Base-by-base conservation (phyloP, 2,797 vertebrate species). In the Cossypha polioptera region DNA sequence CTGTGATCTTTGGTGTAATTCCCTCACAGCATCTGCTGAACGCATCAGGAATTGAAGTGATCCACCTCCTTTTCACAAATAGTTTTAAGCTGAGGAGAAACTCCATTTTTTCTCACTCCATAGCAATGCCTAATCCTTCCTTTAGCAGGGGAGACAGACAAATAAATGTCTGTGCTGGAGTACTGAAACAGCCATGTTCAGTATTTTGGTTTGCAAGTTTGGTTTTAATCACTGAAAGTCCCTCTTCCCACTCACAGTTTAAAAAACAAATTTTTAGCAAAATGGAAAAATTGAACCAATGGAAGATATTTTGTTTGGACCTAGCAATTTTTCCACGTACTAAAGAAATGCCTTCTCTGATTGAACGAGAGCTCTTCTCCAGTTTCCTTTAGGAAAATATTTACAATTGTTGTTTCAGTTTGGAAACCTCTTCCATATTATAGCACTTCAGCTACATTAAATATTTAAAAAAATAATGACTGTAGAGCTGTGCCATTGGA, bases 381-480 rank as follows among this genome's bases (percentile, higher is more conserved):
- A 9, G 31, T 74, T 91, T 86, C 51, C 61, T 93, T 93, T 86
- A 94, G 74, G 43, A 95, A 97, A 95, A 91, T 96, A 80, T 89
- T 89, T 95, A 72, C 75, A 77, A 22, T 62, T 83, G 69, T 87
- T 89, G 38, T 71, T 95, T 74, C 62, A 67, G 48, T 92, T 92
- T 95, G 80, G 82, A 94, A 94, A 83, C 35, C 50, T 83, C 43
- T 90, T 80, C 65, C 31, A 9, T 93, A 40, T 85, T 83, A 65
- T 69, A 68, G 65, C 73, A 75, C 54, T 95, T 92, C 84, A 91
- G 36, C 53, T 86, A 35, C 78, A 85, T 95, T 88, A 91, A 94
- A 88, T 92, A 92, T 85, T 91, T 54, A 29, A 50, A 91, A 86
- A 87, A 90, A 45, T 77, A 83, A 88, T 90, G 75, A 71, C 85